These are phyloP conservation scores for Athalia rosae DNA, from an alignment of 2,888 invertebrate genomes.

Conservation along the genomic window DNA sequence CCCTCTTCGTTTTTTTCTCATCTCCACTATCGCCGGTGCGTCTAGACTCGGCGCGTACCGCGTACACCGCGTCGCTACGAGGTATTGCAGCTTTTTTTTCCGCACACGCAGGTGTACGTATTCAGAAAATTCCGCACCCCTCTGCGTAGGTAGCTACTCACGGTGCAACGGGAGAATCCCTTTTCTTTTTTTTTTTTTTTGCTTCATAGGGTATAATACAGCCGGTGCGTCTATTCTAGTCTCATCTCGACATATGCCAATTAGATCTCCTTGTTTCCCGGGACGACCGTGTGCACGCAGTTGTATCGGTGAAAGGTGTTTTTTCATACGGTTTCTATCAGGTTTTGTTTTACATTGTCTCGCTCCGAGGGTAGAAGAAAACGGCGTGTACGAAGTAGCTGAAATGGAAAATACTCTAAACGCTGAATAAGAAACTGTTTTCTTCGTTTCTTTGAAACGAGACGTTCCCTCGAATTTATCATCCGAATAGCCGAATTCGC, in stretches of 20 bases:
- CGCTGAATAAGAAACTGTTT: background rate
- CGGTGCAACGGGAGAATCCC: too few species aligned
- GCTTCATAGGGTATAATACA: too few species aligned
- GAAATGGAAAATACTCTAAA: background rate
- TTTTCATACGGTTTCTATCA: too few species aligned
- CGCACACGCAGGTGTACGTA: background rate
- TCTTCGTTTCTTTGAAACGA: background rate
- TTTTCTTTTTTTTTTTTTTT: too few species aligned
- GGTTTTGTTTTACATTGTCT: too few species aligned
- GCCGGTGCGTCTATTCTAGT: too few species aligned
- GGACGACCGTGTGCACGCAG: too few species aligned
- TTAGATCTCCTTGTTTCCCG: too few species aligned
- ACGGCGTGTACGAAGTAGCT: background rate
- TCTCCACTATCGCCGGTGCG: background rate
- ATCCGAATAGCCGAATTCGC: background rate
- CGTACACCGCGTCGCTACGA: background rate
- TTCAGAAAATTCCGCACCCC: background rate
- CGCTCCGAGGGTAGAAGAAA: too few species aligned
- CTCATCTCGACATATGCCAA: too few species aligned
- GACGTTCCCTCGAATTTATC: background rate
- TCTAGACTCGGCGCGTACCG: conserved; percentile 19
- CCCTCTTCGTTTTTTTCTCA: conserved; percentile 6
- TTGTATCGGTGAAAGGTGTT: too few species aligned
- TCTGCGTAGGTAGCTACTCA: too few species aligned
- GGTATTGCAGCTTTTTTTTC: conserved; percentile 22